Evolutionary conservation across 2,888 invertebrate genomes (phyloP).

Genomic region (Tetheella fluctuosa): DNA sequence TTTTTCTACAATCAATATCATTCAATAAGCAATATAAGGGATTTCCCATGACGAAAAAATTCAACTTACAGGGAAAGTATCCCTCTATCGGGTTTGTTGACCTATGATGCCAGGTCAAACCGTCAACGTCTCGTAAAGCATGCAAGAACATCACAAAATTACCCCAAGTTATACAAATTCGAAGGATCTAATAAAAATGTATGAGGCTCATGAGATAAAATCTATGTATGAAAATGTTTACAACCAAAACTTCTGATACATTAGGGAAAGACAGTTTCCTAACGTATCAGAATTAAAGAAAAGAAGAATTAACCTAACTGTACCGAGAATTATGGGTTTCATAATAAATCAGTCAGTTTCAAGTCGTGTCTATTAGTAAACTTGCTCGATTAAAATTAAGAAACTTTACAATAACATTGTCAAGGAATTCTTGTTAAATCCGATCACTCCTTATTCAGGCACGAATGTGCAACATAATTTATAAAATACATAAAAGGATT

Average conservation of each 20-base stretch:
- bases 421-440: not conserved
- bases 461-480: constrained; percentile 7
- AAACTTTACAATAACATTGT: not conserved
- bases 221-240: constrained; percentile 25
- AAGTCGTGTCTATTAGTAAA: not conserved
- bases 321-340: not conserved
- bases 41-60: not conserved
- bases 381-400: not conserved
- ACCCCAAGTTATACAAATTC: constrained; percentile 41
- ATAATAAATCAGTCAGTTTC: not conserved
- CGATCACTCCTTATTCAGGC: constrained; percentile 1
- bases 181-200: constrained; percentile 55
- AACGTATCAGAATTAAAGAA: no score
- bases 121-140: constrained; percentile 44
- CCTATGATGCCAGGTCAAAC: constrained; percentile 43
- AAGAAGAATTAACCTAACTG: not conserved
- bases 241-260: constrained; percentile 35
- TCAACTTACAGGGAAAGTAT: constrained; percentile 2
- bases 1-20: no score
- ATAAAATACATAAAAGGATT: constrained; percentile 22
- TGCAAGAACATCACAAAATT: constrained; percentile 36
- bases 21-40: no score
- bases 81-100: constrained; percentile 37
- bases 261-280: constrained; percentile 6
- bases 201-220: constrained; percentile 45